Percentiles rank a stretch among this genome's conserved stretches.
Evolutionary conservation across 2,888 invertebrate genomes (phyloP).

Genomic region (Cancer borealis): DNA sequence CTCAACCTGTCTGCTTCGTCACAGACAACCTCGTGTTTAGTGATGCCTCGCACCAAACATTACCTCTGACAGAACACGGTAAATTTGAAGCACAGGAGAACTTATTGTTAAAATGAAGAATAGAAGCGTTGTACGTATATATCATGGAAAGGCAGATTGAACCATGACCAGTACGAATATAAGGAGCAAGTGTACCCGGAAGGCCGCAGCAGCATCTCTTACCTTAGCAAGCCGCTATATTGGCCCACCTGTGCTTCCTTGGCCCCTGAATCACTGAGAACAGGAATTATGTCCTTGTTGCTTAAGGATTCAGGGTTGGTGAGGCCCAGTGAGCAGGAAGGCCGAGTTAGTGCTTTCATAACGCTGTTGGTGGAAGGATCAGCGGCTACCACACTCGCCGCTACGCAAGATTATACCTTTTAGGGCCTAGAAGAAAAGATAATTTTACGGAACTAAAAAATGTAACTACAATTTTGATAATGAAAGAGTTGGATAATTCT

Average conservation of each 20-base stretch:
- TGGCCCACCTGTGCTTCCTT: not conserved
- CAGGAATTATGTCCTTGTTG: constrained; percentile 44
- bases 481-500: not conserved
- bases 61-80: not conserved
- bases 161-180: not conserved
- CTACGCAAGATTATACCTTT: constrained; percentile 25
- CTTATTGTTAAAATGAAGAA: not conserved
- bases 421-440: not conserved
- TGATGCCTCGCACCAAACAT: not conserved
- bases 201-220: not conserved
- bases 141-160: not conserved
- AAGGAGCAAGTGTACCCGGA: not conserved
- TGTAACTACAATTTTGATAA: constrained; percentile 31
- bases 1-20: not conserved
- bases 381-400: constrained; percentile 12
- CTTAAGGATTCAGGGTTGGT: constrained; percentile 53
- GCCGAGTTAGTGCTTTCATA: constrained; percentile 54
- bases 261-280: not conserved
- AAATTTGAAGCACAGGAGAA: not conserved
- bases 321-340: not conserved
- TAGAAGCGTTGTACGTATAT: not conserved
- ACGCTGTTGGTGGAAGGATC: constrained; percentile 44
- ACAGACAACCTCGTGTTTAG: not conserved
- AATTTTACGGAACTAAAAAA: constrained; percentile 9
- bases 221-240: not conserved